Evolutionary conservation across 2,797 vertebrate species (phyloP).

Genomic region (Spinus olivaceus): DNA sequence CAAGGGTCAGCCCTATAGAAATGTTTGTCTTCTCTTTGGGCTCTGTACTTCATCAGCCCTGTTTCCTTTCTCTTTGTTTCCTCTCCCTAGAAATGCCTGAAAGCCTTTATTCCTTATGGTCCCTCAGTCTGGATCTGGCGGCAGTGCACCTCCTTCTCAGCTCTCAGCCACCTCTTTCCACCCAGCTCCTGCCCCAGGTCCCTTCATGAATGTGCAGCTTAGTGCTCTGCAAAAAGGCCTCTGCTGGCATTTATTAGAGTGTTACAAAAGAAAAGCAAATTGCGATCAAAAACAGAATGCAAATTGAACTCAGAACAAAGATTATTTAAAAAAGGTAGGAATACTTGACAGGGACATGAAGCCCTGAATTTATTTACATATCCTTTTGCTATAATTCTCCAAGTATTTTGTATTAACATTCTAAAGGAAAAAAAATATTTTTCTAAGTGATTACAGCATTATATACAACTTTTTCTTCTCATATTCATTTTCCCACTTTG

Average conservation of each 20-base stretch:
- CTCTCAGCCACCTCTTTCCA: background rate
- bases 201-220: background rate
- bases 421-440: background rate
- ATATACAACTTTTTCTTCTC: background rate
- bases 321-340: background rate
- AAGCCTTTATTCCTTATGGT: background rate
- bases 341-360: background rate
- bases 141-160: background rate
- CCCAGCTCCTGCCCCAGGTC: background rate
- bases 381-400: background rate
- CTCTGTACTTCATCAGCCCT: background rate
- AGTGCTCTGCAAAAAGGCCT: background rate
- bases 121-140: background rate
- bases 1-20: background rate
- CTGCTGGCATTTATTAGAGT: background rate
- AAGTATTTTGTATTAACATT: background rate
- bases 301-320: background rate
- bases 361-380: background rate
- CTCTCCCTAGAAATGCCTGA: background rate
- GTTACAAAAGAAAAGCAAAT: background rate
- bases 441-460: background rate
- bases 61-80: background rate
- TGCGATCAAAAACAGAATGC: background rate
- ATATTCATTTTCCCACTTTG: background rate
- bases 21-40: background rate